Percentiles rank a stretch among this genome's conserved stretches.
Conservation (phyloP, 2,888 invertebrate species). For the Trichopria drosophilae region DNA sequence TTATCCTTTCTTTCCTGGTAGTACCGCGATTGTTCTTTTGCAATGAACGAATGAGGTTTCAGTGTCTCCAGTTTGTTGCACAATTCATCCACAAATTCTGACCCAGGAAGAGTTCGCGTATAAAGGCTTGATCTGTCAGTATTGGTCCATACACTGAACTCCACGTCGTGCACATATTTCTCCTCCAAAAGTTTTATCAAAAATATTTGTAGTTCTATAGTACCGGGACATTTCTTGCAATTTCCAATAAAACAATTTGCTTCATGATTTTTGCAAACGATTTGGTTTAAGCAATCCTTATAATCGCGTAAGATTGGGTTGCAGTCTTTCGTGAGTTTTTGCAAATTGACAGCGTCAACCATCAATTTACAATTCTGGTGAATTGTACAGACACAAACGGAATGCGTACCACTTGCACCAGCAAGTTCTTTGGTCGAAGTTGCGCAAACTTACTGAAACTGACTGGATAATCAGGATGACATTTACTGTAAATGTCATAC, state of each 20-base stretch:
- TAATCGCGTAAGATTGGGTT: conserved; percentile 7
- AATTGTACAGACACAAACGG: conserved; percentile 12
- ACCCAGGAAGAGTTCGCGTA: conserved; percentile 1
- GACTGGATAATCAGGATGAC: conserved; percentile 6
- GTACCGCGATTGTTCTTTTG: conserved; percentile 13
- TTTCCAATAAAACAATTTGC: conserved; percentile 18
- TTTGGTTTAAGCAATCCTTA: conserved; percentile 12
- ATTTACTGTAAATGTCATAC: conserved; percentile 5
- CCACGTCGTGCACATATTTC: conserved; percentile 8
- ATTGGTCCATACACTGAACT: conserved; percentile 19
- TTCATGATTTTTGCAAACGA: conserved; percentile 3
- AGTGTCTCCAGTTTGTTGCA: conserved; percentile 7
- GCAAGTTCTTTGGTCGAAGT: conserved; percentile 14
- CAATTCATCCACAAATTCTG: conserved; percentile 11
- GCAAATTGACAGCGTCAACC: conserved; percentile 12
- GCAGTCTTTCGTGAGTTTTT: background rate
- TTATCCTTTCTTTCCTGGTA: conserved; percentile 1
- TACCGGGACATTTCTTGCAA: conserved; percentile 15
- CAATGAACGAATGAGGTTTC: conserved; percentile 15
- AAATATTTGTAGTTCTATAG: background rate
- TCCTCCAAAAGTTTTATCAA: conserved; percentile 3
- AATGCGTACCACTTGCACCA: conserved; percentile 10
- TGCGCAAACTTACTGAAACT: conserved; percentile 8
- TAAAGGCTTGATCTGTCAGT: conserved; percentile 15
- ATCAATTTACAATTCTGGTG: conserved; percentile 20